Conservation (phyloP, 2,797 vertebrate species). For the Monodelphis domestica region DNA sequence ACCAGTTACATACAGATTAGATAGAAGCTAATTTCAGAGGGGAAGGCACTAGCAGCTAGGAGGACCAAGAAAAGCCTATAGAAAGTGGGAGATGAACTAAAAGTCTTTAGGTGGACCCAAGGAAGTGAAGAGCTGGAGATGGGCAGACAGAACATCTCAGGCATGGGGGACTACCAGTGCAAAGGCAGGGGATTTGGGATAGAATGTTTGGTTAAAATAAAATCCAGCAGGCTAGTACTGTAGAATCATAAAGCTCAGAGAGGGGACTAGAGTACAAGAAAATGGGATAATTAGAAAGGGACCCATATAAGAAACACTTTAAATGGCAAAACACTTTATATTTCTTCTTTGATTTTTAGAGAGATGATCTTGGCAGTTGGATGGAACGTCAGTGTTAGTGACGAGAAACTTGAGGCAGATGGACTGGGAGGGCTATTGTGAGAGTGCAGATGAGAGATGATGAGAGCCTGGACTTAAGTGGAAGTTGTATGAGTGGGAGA, state of each 20-base stretch:
- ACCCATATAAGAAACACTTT: neutral
- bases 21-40: neutral
- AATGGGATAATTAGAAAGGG: neutral
- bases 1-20: neutral
- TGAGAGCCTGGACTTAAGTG: neutral
- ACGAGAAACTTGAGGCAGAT: neutral
- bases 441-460: neutral
- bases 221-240: neutral
- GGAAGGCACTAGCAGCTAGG: neutral
- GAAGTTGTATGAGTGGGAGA: neutral
- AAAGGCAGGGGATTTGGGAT: neutral
- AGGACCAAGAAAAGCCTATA: neutral
- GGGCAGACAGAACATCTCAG: neutral
- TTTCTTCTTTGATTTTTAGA: neutral
- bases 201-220: neutral
- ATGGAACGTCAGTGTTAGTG: neutral
- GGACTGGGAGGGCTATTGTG: neutral
- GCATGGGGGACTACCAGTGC: neutral
- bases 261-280: neutral
- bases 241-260: neutral
- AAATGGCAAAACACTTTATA: neutral
- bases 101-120: neutral
- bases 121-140: neutral
- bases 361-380: neutral
- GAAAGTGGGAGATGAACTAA: neutral